A percentile compares a stretch with the other conserved stretches of the same genome.
Evolutionary conservation across 2,888 invertebrate species (phyloP).

Genomic region (Stenurella melanura): DNA sequence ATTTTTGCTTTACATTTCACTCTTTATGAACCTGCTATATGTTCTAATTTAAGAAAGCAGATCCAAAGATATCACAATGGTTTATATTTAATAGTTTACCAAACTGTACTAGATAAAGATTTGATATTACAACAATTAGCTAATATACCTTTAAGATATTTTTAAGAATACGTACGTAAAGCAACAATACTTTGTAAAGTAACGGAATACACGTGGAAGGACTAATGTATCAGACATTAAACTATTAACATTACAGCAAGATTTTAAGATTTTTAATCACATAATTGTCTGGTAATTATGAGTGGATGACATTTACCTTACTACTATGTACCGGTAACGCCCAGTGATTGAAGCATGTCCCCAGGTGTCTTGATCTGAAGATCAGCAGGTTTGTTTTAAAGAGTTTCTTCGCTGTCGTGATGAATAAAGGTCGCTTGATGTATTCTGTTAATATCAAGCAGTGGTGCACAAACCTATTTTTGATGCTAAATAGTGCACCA

Average conservation of each 20-base stretch:
- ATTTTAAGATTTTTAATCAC: constrained; percentile 11
- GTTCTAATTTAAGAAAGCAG: no score
- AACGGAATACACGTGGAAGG: not conserved
- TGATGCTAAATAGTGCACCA: not conserved
- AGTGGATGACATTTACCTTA: constrained; percentile 30
- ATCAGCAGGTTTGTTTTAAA: constrained; percentile 23
- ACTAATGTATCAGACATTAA: constrained; percentile 16
- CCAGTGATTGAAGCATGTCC: constrained; percentile 21
- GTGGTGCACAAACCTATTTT: not conserved
- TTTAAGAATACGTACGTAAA: not conserved
- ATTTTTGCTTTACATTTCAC: no score
- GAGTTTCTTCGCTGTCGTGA: constrained; percentile 24
- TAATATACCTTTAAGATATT: no score
- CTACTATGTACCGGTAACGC: constrained; percentile 27
- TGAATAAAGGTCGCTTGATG: constrained; percentile 25
- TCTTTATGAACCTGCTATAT: no score
- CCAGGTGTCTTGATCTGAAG: constrained; percentile 25
- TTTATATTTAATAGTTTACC: no score
- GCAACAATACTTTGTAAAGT: constrained; percentile 1
- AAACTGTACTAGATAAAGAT: no score
- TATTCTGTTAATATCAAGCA: constrained; percentile 9
- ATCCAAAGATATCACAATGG: no score
- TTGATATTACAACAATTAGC: no score
- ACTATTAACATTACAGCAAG: not conserved
- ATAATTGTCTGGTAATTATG: constrained; percentile 17